Base-by-base conservation (phyloP, 2,113 vertebrate genomes). In the Otus sunia region DNA sequence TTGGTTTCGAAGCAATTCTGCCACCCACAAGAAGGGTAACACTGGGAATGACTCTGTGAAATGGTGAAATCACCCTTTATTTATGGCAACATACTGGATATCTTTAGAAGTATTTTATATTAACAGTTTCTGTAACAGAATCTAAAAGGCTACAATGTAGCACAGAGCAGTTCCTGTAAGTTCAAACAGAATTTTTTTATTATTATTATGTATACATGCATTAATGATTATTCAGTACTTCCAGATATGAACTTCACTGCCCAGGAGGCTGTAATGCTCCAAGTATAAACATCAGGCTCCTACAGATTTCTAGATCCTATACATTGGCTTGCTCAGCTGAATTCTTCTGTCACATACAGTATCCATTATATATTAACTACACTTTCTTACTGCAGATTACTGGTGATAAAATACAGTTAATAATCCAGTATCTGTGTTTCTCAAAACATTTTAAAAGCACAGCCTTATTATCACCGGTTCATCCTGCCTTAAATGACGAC, bases 331-430 rank as follows among this genome's bases (percentile, higher is more conserved):
- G 88, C 69, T 90, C 43, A 72, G 79, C 50, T 86, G 30, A 86
- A 94, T 86, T 96, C 47, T 92, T 92, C 63, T 92, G 84, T 90
- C 86, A 85, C 34, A 82, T 60, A 77, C 62, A 97, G 73, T 78
- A 94, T 96, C 90, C 81, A 94, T 96, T 96, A 95, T 55, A 78
- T 74, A 96, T 64, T 62, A 95, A 92, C 91, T 90, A 88, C 50
- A 68, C 56, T 67, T 66, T 95, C 79, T 92, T 95, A 90, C 27
- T 95, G 60, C 43, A 63, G 85, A 83, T 50, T 59, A 41, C 53
- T 95, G 85, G 34, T 92, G 92, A 96, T 89, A 92, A 97, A 97
- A 94, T 43, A 32, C 18, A 67, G 88, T 76, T 79, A 64, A 92
- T 73, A 95, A 88, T n/a, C 90, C 77, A 83, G 63, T 86, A 78